A percentile compares a stretch with the other conserved stretches of the same genome.
These are phyloP conservation scores for Vanessa tameamea DNA, from an alignment of 1,140 invertebrate species.

Conservation along the genomic window DNA sequence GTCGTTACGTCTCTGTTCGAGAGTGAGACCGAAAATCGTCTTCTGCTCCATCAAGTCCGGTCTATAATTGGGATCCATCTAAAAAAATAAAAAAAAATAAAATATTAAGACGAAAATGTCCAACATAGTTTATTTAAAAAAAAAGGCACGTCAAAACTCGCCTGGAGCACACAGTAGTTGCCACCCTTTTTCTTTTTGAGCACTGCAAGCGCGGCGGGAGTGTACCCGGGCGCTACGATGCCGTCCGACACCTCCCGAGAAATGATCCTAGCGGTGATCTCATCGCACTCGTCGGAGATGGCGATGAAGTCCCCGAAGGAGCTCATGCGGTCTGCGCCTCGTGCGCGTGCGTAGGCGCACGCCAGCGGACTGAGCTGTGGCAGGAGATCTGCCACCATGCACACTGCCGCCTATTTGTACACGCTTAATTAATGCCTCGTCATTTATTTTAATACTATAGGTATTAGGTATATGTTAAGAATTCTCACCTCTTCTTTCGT, in stretches of 20 bases:
- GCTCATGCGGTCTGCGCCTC: constrained; percentile 99
- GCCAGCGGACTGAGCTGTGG: constrained; percentile 92
- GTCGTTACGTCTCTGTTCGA: constrained; percentile 97
- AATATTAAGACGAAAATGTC: too few relatives aligned
- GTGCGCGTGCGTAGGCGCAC: constrained; percentile 95
- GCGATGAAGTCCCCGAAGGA: constrained; percentile 99
- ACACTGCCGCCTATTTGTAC: constrained; percentile 89
- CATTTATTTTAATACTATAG: neutral
- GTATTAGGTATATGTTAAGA: constrained; percentile 8
- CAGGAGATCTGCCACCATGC: constrained; percentile 94
- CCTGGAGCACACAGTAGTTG: constrained; percentile 93
- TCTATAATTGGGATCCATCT: constrained; percentile 94
- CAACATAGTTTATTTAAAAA: neutral
- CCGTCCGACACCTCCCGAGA: constrained; percentile 96
- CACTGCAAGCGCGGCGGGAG: constrained; percentile 90
- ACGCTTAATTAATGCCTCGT: neutral
- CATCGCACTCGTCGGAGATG: constrained; percentile 95
- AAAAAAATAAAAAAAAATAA: neutral
- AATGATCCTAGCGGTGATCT: constrained; percentile 89
- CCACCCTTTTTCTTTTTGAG: constrained; percentile 98
- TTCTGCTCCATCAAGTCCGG: constrained; percentile 91
- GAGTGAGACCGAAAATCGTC: constrained; percentile 93
- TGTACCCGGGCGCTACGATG: constrained; percentile 96
- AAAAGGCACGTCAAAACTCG: constrained; percentile 42
- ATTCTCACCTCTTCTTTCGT: constrained; percentile 82